Evolutionary conservation across 2,888 invertebrate species (phyloP), one percentile per base, ranked within the genome.

Genomic region (Hofmannophila pseudospretella): DNA sequence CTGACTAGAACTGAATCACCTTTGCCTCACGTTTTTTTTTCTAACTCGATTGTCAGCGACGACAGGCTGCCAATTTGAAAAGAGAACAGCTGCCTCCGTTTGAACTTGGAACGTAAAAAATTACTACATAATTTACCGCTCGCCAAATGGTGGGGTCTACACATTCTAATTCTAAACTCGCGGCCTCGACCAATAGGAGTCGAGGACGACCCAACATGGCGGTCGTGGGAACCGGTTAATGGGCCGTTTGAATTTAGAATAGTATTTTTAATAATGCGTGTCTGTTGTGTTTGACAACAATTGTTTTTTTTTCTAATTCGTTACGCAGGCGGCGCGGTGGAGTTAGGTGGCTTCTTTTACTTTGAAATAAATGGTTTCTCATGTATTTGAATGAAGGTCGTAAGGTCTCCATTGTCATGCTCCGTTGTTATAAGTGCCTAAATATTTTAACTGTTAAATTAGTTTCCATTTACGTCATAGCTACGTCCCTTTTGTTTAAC

Each of bases 211-310:
- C 70, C 73, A 85, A 80, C 73, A 85, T 85, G 86, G 85, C 85
- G 76, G 75, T 72, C 82, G 84, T 85, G 85, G 81, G 85, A 85
- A 85, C 82, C 82, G 78, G 81, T 82, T 86, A 79, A 84, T 84
- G 76, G 82, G 68, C 76, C 71, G 78, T 85, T 86, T 82, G 84
- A 84, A 84, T 84, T 85, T 84, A 85, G 81, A 85, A 85, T 84
- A 78, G 78, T 74, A 78, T 85, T 85, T 85, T 85, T 82, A 78
- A 72, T 74, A 77, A 73, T 72, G 68, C 67, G 65, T 35, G 22
- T 55, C 60, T 51, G 52, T 54, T 51, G 48, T 48, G 53, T 75
- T 75, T 60, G 65, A 70, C 72, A 75, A 79, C 77, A 76, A 82
- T 81, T 58, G 71, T 68, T 74, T 68, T 69, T 63, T 60, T 55